phyloP scores from a whole-genome alignment of 2,113 vertebrate species.

The Noctilio leporinus region DNA sequence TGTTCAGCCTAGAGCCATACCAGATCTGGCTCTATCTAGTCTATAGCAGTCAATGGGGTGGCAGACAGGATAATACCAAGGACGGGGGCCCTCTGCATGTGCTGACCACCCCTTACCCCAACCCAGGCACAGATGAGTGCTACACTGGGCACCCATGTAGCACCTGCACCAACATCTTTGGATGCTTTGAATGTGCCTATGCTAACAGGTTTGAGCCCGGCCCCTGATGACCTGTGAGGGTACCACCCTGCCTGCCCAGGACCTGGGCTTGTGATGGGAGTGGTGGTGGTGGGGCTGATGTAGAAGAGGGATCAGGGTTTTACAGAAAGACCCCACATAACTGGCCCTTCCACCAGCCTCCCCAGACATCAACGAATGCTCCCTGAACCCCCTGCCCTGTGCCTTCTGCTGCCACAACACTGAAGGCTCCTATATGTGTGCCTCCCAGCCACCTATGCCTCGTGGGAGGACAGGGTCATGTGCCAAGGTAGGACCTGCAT shows the following conservation, averaged over 20 bases:
- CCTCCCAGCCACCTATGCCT: constrained; percentile 90
- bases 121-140: constrained; percentile 91
- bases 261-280: not conserved
- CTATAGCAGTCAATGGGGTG: not conserved
- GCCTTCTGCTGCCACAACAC: constrained; percentile 97
- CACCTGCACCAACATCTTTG: constrained; percentile 91
- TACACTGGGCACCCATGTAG: constrained; percentile 93
- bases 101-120: not conserved
- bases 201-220: constrained; percentile 93
- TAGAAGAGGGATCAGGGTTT: not conserved
- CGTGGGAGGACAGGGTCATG: constrained; percentile 91
- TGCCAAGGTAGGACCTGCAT: constrained; percentile 85
- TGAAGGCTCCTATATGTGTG: constrained; percentile 92
- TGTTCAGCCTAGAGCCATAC: no score
- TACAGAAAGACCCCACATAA: not conserved
- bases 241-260: constrained; percentile 24
- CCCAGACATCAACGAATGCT: constrained; percentile 92
- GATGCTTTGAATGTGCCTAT: constrained; percentile 92
- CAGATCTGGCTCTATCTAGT: not conserved
- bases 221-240: constrained; percentile 94
- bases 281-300: no score
- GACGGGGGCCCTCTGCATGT: not conserved
- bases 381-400: constrained; percentile 91
- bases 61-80: not conserved
- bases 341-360: not conserved